Conservation (phyloP, 2,113 vertebrate species). For the Catharus fuscescens region DNA sequence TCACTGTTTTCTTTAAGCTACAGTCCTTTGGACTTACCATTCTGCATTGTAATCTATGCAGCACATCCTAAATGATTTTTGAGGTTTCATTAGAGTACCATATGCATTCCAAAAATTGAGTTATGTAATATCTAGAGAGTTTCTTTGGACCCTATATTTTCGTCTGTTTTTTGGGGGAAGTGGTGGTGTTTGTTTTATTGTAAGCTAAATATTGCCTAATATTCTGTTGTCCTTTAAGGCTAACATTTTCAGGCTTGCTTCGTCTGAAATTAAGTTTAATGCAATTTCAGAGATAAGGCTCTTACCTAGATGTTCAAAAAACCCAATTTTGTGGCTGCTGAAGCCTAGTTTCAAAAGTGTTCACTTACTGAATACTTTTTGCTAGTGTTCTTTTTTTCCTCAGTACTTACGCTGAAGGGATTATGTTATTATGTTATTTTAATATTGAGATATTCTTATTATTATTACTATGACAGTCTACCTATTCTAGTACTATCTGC, state of each 20-base stretch:
- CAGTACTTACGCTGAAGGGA: rapidly evolving
- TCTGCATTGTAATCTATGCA: neutral
- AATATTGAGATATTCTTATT: neutral
- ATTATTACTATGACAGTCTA: neutral
- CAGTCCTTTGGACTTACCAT: neutral
- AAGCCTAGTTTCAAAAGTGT: neutral
- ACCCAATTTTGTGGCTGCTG: neutral
- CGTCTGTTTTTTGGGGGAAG: neutral
- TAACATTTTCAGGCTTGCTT: neutral
- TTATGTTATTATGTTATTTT: neutral
- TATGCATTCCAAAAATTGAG: neutral
- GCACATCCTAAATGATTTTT: neutral
- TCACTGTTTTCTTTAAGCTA: neutral
- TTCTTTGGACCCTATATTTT: neutral
- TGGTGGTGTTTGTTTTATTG: neutral
- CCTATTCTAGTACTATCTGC: neutral
- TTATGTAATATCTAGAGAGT: neutral
- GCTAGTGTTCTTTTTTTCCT: neutral
- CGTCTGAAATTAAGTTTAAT: neutral
- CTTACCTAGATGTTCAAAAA: neutral
- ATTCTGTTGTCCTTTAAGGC: neutral
- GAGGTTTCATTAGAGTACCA: neutral
- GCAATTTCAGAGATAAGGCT: neutral
- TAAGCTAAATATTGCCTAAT: neutral
- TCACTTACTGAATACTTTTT: neutral